Percentiles rank a stretch among this genome's conserved stretches.
These are phyloP conservation scores for Polia nebulosa DNA, from an alignment of 2,888 invertebrate genomes.

Conservation along the genomic window DNA sequence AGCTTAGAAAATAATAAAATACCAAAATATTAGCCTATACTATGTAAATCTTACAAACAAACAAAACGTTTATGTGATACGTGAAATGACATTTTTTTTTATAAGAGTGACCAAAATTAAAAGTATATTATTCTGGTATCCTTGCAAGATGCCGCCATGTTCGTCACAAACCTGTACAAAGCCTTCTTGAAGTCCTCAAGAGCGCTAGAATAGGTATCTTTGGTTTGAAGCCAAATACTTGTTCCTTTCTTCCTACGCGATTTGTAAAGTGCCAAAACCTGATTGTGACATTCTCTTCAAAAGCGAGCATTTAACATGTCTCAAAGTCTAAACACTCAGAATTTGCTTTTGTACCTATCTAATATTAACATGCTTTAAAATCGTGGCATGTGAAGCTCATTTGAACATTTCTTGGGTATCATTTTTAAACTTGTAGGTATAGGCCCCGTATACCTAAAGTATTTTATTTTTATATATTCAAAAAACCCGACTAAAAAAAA, in stretches of 20 bases:
- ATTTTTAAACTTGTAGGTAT: no score
- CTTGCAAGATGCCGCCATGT: constrained; percentile 57
- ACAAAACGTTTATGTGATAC: no score
- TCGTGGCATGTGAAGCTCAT: constrained; percentile 2
- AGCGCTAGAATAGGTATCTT: constrained; percentile 36
- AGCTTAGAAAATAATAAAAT: no score
- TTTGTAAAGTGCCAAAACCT: constrained; percentile 17
- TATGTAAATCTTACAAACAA: no score
- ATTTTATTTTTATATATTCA: no score
- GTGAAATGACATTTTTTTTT: no score
- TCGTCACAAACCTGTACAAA: constrained; percentile 48
- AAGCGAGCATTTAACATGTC: constrained; percentile 4
- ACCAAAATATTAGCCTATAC: no score
- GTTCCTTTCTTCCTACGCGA: constrained; percentile 19
- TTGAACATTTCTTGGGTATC: not conserved
- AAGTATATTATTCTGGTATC: constrained; percentile 50
- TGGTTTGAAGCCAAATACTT: constrained; percentile 52
- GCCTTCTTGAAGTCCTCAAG: constrained; percentile 41
- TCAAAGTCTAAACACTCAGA: not conserved
- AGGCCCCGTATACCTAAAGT: no score
- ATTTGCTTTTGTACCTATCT: not conserved
- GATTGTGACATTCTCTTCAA: constrained; percentile 8
- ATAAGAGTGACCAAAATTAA: no score
- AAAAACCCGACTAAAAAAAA: no score
- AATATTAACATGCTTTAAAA: not conserved